Base-by-base conservation (phyloP, 2,888 invertebrate species). In the Cenopis cana region DNA sequence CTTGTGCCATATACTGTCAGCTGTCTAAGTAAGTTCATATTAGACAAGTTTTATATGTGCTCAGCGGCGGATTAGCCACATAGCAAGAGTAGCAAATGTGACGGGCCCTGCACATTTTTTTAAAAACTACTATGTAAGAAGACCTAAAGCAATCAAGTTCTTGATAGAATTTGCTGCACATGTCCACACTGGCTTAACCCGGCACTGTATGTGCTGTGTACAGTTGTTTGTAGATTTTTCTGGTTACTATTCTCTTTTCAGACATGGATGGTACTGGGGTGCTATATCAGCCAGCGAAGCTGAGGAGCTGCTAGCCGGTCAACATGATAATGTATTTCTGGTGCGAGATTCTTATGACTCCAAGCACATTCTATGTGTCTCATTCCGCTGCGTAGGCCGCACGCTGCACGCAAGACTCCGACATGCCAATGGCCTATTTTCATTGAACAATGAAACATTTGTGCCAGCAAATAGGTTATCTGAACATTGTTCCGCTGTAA, bases 241-340 rank as follows among this genome's bases (percentile, higher is more conserved):
- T 41, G 17, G 41, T 46, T 56, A 29, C 46, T 67, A 50, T 69
- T 71, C 60, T 74, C 69, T 74, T 87, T 85, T 29, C 82, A 93
- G 95, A 88, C 90, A 93, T 84, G 92, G 93, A 65, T 96, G 97
- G 96, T 97, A 97, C 82, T 97, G 97, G 97, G 97, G 97, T 69
- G 95, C 96, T 41, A 94, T 97, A 77, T 95, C 95, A 33, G 95
- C 95, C 79, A 94, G 94, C 79, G 96, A 96, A 81, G 96, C 97
- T 14, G 96, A 96, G 81, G 94, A 95, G 76, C 94, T 95, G 75
- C 88, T 97, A 72, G 89, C 94, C 72, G 95, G 95, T 73, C 95
- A 95, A 82, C 95, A 95, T 75, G 96, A 96, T 81, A 96, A 96
- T 81, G 95, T 96, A 4, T 97, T 97, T 83, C 91, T 97, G 76